Evolutionary conservation across 2,888 invertebrate genomes (phyloP), one percentile per base, ranked within the genome.

Genomic region (Lasioglossum vierecki): DNA sequence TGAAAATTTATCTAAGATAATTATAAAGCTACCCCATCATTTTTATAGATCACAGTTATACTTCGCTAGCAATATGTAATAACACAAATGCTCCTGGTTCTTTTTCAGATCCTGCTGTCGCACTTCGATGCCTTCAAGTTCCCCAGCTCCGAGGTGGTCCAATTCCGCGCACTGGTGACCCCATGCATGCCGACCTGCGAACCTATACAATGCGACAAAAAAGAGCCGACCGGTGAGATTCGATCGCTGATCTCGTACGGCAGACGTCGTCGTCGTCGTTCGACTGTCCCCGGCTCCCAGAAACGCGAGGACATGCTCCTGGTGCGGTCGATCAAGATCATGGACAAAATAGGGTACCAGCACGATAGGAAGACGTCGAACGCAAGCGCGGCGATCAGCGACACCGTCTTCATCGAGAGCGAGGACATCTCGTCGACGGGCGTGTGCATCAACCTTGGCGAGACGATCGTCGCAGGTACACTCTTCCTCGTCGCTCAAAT

Each of bases 111-210:
- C 91, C 96, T 99, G 86, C 96, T 98, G 85, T 98, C 98, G 78
- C 97, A 98, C 95, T 99, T 99, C 95, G 99, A 99, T 95, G 99
- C 99, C 60, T 99, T 99, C 96, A 99, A 99, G 95, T 99, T 99
- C 96, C 99, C 99, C 70, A 98, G 98, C 76, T 98, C 98, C 22
- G 98, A 99, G 95, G 97, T 98, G 72, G 99, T 99, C 2, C 99
- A 99, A 95, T 99, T 99, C 97, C 97, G 98, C 88, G 99, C 99
- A n/a, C 95, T 99, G 93, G 98, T 99, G 63, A 98, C 98, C 4
- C 99, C 99, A 0, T 99, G 99, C 95, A 97, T 99, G 97, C 98
- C 98, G 41, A 96, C 97, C 70, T 99, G 99, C 95, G 98, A 98
- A 94, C 98, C 99, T 13, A 98, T 98, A 15, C 98, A 98, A 94